A percentile compares a stretch with the other conserved stretches of the same genome.
These are phyloP conservation scores for Sterna hirundo DNA, from an alignment of 2,113 vertebrate genomes.

Conservation along the genomic window DNA sequence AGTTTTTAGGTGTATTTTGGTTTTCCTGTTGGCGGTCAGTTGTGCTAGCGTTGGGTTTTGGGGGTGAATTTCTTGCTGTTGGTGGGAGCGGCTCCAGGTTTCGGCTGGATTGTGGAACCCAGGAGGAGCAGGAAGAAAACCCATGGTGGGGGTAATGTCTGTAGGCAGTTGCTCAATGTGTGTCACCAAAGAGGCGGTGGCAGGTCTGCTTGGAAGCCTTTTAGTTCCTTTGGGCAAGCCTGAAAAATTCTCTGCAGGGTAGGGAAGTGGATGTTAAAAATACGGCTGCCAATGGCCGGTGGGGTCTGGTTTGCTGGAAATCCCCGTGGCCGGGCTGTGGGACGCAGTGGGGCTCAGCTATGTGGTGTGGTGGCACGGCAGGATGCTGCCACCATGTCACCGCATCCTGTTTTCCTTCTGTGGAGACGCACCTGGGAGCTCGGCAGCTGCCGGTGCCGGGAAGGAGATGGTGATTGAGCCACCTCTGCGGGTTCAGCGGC, in stretches of 20 bases:
- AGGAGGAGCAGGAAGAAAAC: background rate
- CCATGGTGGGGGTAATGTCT: fast-evolving
- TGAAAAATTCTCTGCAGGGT: background rate
- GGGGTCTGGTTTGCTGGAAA: background rate
- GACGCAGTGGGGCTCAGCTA: fast-evolving
- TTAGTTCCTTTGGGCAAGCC: background rate
- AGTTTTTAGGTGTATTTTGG: background rate
- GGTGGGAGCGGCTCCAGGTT: background rate
- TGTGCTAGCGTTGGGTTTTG: background rate
- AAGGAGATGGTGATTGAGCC: background rate
- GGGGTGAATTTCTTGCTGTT: background rate
- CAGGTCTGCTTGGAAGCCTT: background rate
- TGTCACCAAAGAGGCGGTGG: too few relatives aligned
- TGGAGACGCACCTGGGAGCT: background rate
- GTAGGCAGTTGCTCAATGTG: background rate
- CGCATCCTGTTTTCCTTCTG: fast-evolving
- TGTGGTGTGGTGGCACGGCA: background rate
- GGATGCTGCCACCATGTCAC: background rate
- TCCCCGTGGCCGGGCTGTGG: fast-evolving
- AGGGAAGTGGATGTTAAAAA: background rate
- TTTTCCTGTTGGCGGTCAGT: background rate
- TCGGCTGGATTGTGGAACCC: background rate
- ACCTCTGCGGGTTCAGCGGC: fast-evolving
- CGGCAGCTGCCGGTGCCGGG: fast-evolving
- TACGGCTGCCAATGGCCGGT: fast-evolving